Conservation (phyloP, 2,113 vertebrate species). For the Podarcis cretensis region DNA sequence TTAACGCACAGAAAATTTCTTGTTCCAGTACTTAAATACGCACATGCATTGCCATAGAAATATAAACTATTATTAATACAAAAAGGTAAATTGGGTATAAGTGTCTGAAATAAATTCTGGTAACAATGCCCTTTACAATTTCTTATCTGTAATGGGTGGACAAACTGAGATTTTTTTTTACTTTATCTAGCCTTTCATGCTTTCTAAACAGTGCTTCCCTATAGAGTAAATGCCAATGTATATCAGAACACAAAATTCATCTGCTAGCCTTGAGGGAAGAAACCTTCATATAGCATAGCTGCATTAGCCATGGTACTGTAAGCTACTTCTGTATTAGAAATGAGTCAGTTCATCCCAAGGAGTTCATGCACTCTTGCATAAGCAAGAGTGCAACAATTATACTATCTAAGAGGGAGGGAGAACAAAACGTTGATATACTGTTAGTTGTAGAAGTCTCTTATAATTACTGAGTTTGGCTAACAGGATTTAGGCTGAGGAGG, state of each 20-base stretch:
- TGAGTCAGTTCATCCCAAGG: neutral
- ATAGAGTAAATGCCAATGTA: slow-evolving; percentile 6
- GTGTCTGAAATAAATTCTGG: neutral
- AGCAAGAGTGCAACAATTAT: neutral
- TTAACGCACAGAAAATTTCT: neutral
- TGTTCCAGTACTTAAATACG: neutral
- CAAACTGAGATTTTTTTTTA: neutral
- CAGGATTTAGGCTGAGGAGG: too few species aligned
- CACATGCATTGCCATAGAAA: neutral
- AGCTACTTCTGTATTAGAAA: slow-evolving; percentile 1
- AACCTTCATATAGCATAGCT: neutral
- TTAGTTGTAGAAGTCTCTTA: too few species aligned
- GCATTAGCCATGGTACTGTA: slow-evolving; percentile 6
- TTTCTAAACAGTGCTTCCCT: neutral
- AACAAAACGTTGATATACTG: neutral
- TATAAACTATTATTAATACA: neutral
- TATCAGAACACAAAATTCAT: slow-evolving; percentile 10
- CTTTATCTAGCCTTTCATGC: neutral
- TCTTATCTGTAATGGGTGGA: neutral
- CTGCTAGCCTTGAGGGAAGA: neutral
- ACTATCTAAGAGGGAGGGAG: neutral
- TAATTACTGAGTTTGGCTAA: too few species aligned
- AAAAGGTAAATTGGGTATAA: neutral
- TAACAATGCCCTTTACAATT: neutral
- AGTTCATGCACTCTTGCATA: neutral